A percentile compares a stretch with the other conserved stretches of the same genome.
phyloP scores from a whole-genome alignment of 2,888 invertebrate genomes.

The Scaptomyza reducta region DNA sequence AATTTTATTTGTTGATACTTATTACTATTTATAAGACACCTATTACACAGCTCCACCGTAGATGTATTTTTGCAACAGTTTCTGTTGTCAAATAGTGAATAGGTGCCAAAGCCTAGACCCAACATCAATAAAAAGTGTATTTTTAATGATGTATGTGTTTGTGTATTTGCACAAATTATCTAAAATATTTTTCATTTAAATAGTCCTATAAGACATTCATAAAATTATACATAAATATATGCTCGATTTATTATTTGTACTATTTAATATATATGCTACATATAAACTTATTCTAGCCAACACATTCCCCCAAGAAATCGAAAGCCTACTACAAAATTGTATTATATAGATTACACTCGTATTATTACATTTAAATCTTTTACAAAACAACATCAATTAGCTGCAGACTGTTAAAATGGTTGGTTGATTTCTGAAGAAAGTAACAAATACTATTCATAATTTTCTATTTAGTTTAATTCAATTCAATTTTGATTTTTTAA shows the following conservation, averaged over 20 bases:
- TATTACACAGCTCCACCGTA: constrained; percentile 26
- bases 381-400: constrained; percentile 38
- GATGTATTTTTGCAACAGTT: constrained; percentile 31
- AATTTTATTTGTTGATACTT: constrained; percentile 9
- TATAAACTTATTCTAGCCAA: constrained; percentile 27
- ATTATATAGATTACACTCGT: constrained; percentile 7
- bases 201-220: constrained; percentile 7
- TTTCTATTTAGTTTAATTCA: constrained; percentile 23
- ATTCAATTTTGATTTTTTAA: constrained; percentile 33
- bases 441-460: constrained; percentile 29
- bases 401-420: constrained; percentile 52
- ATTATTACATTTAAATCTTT: constrained; percentile 13
- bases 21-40: constrained; percentile 1
- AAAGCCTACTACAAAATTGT: constrained; percentile 69
- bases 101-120: constrained; percentile 29
- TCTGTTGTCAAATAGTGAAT: constrained; percentile 22
- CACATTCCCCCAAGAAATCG: constrained; percentile 84
- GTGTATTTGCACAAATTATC: constrained; percentile 43
- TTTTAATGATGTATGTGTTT: constrained; percentile 52
- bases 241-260: constrained; percentile 12
- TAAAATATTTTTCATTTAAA: constrained; percentile 11
- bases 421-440: constrained; percentile 59
- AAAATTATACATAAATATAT: constrained; percentile 4
- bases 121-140: constrained; percentile 25
- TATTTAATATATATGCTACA: background rate